These are phyloP conservation scores for Deroplatys truncata DNA, from an alignment of 2,888 invertebrate genomes.

Conservation along the genomic window DNA sequence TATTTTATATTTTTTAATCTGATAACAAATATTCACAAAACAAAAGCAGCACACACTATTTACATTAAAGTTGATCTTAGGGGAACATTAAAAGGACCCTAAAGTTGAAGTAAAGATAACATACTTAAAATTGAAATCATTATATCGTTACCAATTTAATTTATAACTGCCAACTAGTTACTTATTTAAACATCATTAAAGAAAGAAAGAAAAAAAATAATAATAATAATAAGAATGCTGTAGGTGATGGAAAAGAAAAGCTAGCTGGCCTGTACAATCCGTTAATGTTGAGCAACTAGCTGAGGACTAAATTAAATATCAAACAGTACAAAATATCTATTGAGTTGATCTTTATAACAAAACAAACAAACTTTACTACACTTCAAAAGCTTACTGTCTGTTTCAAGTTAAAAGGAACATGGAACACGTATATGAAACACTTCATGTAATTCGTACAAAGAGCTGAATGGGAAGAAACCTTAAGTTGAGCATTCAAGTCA, in stretches of 20 bases:
- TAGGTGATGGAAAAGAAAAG: neutral
- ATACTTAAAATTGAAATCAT: neutral
- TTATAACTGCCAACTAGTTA: neutral
- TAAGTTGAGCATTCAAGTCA: neutral
- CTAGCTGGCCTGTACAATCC: neutral
- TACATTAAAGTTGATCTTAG: conserved; percentile 15
- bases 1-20: conserved; percentile 6
- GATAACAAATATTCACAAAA: conserved; percentile 22
- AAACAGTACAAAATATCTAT: neutral
- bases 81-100: conserved; percentile 2
- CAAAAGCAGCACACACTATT: conserved; percentile 15
- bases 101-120: neutral
- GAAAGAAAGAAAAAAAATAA: too few relatives aligned
- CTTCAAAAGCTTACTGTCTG: neutral
- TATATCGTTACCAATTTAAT: neutral
- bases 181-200: neutral
- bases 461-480: neutral
- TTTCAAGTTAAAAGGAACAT: neutral
- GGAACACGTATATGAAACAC: neutral
- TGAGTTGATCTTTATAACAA: neutral
- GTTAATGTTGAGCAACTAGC: neutral
- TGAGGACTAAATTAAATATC: neutral
- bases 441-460: neutral
- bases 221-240: too few relatives aligned
- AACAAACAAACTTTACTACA: neutral